A percentile compares a stretch with the other conserved stretches of the same genome.
These are phyloP conservation scores for Typhlichthys eigenmanni DNA, from an alignment of 2,797 vertebrate genomes.

Conservation along the genomic window DNA sequence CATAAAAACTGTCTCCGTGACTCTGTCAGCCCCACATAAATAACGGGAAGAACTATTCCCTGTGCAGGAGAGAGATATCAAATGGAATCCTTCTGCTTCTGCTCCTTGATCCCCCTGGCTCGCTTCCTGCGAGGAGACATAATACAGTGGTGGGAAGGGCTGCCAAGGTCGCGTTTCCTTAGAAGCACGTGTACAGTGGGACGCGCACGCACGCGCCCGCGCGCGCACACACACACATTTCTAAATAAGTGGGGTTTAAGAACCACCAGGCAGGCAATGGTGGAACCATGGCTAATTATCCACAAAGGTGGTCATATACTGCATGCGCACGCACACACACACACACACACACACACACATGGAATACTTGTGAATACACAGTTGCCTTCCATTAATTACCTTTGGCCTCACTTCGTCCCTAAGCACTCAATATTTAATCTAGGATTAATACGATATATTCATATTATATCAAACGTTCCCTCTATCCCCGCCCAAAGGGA, in stretches of 20 bases:
- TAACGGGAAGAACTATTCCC: constrained; percentile 57
- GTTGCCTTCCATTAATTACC: constrained; percentile 13
- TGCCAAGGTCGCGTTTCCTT: constrained; percentile 63
- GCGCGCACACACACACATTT: constrained; percentile 11
- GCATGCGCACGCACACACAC: neutral
- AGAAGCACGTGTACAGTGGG: neutral
- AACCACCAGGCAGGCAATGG: constrained; percentile 36
- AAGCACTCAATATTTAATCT: constrained; percentile 1
- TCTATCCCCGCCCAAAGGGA: too few relatives aligned
- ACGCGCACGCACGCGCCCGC: too few relatives aligned
- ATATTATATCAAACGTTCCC: too few relatives aligned
- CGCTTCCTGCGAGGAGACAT: constrained; percentile 50
- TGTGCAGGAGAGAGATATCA: constrained; percentile 59
- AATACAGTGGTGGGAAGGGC: constrained; percentile 37
- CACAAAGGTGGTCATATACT: constrained; percentile 22
- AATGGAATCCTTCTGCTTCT: constrained; percentile 57
- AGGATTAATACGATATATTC: too few relatives aligned
- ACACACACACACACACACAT: neutral
- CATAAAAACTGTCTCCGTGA: neutral
- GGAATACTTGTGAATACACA: neutral
- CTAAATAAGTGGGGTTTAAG: constrained; percentile 31
- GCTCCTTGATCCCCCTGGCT: constrained; percentile 38
- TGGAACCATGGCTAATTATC: constrained; percentile 46
- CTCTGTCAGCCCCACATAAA: constrained; percentile 33
- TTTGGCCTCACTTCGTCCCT: constrained; percentile 4